A percentile compares a stretch with the other conserved stretches of the same genome.
Conservation (phyloP, 2,888 invertebrate genomes). For the Bembecia ichneumoniformis region DNA sequence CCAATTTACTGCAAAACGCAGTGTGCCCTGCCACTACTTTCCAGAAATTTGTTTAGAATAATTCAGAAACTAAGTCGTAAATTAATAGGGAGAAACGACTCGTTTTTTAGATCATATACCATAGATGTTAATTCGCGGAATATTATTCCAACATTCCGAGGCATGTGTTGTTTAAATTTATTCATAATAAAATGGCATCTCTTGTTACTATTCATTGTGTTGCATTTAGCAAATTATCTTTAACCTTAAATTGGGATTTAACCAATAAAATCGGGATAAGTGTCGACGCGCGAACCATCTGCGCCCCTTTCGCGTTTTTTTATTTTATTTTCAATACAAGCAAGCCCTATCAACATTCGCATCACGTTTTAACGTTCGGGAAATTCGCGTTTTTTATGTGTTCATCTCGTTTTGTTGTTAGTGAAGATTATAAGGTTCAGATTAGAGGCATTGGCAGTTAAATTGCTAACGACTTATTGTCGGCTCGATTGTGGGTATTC, state of each 20-base stretch:
- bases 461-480: conserved; percentile 7
- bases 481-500: too few relatives aligned
- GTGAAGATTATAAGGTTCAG: conserved; percentile 13
- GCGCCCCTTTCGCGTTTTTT: conserved; percentile 18
- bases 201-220: background rate
- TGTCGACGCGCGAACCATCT: conserved; percentile 19
- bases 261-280: conserved; percentile 26
- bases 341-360: conserved; percentile 8
- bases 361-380: conserved; percentile 14
- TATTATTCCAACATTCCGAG: too few relatives aligned
- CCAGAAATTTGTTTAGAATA: too few relatives aligned
- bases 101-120: too few relatives aligned
- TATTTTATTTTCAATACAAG: conserved; percentile 11
- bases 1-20: too few relatives aligned
- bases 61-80: too few relatives aligned
- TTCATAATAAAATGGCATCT: too few relatives aligned
- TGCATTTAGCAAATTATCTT: background rate
- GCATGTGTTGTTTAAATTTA: too few relatives aligned
- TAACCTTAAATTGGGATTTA: conserved; percentile 17
- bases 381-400: conserved; percentile 16
- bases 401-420: conserved; percentile 12
- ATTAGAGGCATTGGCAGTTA: conserved; percentile 11
- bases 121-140: too few relatives aligned
- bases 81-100: too few relatives aligned
- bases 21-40: too few relatives aligned